Conservation (phyloP, 2,888 invertebrate species). For the Dermolepida albohirtum region DNA sequence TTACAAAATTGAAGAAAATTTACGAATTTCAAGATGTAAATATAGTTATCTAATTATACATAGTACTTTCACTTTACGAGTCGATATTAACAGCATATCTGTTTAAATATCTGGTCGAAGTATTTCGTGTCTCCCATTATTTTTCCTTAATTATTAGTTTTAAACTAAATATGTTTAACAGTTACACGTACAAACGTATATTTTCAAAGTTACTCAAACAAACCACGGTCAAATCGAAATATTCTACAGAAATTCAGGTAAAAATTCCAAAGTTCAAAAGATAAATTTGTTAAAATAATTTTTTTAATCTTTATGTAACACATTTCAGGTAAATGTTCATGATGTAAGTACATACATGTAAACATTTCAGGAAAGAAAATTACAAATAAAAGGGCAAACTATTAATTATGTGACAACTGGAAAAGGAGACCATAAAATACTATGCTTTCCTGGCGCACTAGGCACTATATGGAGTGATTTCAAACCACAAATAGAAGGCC, state of each 20-base stretch:
- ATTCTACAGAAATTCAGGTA: slow-evolving; percentile 14
- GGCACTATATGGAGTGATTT: slow-evolving; percentile 89
- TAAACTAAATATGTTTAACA: slow-evolving; percentile 12
- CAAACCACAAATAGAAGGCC: slow-evolving; percentile 77
- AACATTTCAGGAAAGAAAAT: slow-evolving; percentile 70
- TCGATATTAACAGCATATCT: too few relatives aligned
- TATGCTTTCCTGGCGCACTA: slow-evolving; percentile 84
- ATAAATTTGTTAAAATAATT: neutral
- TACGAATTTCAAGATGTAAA: too few relatives aligned
- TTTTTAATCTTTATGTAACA: neutral
- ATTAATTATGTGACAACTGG: slow-evolving; percentile 76
- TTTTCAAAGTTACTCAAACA: neutral
- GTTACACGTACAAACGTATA: neutral
- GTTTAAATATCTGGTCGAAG: too few relatives aligned
- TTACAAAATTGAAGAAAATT: too few relatives aligned
- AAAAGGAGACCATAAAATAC: slow-evolving; percentile 70
- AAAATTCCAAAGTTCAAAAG: neutral
- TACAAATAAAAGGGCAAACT: slow-evolving; percentile 70
- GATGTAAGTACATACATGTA: neutral
- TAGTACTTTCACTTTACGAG: too few relatives aligned
- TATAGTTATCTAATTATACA: too few relatives aligned
- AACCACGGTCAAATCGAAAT: neutral
- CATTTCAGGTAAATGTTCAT: neutral
- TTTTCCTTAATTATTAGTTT: too few relatives aligned
- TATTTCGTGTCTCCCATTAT: too few relatives aligned